A percentile compares a stretch with the other conserved stretches of the same genome.
Conservation (phyloP, 2,888 invertebrate genomes). For the Lasioglossum malachurum region DNA sequence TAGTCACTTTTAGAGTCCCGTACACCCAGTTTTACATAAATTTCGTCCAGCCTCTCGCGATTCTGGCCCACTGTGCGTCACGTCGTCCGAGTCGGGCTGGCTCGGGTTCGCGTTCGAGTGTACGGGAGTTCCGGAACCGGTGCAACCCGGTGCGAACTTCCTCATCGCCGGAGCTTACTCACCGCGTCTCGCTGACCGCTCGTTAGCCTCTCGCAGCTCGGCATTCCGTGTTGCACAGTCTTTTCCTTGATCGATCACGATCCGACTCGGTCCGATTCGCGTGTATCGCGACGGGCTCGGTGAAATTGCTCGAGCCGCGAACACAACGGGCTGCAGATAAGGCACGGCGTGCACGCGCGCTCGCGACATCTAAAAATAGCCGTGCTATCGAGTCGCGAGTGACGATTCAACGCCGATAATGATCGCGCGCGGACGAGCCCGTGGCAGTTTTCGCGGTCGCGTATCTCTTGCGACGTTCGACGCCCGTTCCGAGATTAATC, state of each 20-base stretch:
- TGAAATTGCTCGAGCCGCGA: background rate
- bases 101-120: background rate
- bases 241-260: background rate
- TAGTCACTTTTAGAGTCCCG: too few relatives aligned
- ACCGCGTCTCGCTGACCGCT: background rate
- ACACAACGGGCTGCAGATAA: background rate
- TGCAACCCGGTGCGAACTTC: background rate
- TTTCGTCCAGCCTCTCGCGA: background rate
- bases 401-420: slow-evolving; percentile 55
- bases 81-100: background rate
- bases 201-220: background rate
- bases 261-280: background rate
- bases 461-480: slow-evolving; percentile 3
- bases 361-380: slow-evolving; percentile 64
- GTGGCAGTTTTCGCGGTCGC: slow-evolving; percentile 28
- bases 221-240: background rate
- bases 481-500: background rate
- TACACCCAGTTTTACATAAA: background rate
- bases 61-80: too few relatives aligned
- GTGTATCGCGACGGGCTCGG: background rate
- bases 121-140: background rate
- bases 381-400: slow-evolving; percentile 58
- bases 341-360: background rate
- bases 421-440: slow-evolving; percentile 31
- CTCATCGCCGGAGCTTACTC: background rate